Conservation (phyloP, 2,888 invertebrate species). For the Stegophylla sp. region DNA sequence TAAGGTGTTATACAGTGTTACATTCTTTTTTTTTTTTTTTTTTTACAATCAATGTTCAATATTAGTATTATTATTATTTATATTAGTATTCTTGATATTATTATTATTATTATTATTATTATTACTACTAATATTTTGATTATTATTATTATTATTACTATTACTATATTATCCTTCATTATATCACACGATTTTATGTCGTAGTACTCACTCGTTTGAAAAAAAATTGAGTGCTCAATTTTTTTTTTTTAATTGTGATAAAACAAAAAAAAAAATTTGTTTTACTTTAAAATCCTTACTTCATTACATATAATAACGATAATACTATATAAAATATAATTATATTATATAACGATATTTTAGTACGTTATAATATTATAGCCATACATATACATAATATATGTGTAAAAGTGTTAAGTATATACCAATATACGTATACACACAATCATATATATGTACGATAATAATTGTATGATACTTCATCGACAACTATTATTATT, state of each 20-base stretch:
- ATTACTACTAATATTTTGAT: neutral
- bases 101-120: neutral
- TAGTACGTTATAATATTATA: neutral
- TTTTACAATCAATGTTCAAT: too few relatives aligned
- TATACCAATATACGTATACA: neutral
- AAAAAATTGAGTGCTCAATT: conserved; percentile 15
- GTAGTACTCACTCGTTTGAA: neutral
- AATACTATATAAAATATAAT: neutral
- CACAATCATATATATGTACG: conserved; percentile 8
- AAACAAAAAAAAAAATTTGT: neutral
- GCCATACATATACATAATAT: neutral
- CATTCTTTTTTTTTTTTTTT: too few relatives aligned
- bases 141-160: neutral
- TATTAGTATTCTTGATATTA: neutral
- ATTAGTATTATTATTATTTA: too few relatives aligned
- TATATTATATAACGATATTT: neutral
- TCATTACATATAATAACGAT: too few relatives aligned
- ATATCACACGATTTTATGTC: neutral
- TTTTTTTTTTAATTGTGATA: conserved; percentile 34
- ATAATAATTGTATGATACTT: conserved; percentile 29
- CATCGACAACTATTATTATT: neutral
- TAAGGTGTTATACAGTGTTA: too few relatives aligned
- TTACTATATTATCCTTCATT: too few relatives aligned
- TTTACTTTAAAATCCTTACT: neutral
- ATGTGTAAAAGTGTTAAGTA: neutral